Base-by-base conservation (phyloP, 2,797 vertebrate species). In the Carduelis carduelis region DNA sequence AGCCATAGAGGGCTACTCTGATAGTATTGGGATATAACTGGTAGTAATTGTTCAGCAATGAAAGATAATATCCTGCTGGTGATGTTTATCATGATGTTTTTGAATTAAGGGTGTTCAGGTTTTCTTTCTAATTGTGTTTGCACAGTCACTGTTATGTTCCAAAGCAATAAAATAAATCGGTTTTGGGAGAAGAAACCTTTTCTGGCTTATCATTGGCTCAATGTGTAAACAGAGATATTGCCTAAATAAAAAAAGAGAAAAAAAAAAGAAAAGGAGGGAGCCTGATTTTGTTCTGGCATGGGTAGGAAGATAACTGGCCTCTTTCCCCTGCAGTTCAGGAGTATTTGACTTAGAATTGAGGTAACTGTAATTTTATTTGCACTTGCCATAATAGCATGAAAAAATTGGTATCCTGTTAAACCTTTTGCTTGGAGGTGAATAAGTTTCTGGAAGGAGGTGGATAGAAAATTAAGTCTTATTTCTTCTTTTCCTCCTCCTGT, bases 41-140 rank as follows among this genome's bases (percentile, higher is more conserved):
- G 30, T 66, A 61, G 46, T 84, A 87, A 50, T 46, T 57, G 23
- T 34, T 61, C 49, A 65, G 56, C 68, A 16, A 2, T 35, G 37
- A 74, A 81, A 71, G 74, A 47, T 56, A 52, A 19, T 65, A 80
- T 59, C 61, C 68, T 93, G n/a, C 47, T 87, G 41, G 23, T 87
- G 37, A 22, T 63, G 2, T 66, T 89, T 79, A 27, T 65, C 47
- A 75, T 82, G 12, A 74, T 18, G 27, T 56, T 21, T 61, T 88
- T 2, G 9, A 79, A 82, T 55, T 72, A 56, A 65, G 16, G 2
- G 8, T 39, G 18, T 39, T 90, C 6, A 14, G 23, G 13, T 20
- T 65, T 85, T 86, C 30, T 85, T 81, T 65, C 49, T 64, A 17
- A 65, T 13, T 39, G 13, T 66, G 12, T 80, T 76, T 85, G 56